Conservation (phyloP, 1,140 invertebrate species). For the Brachystomella parvula region DNA sequence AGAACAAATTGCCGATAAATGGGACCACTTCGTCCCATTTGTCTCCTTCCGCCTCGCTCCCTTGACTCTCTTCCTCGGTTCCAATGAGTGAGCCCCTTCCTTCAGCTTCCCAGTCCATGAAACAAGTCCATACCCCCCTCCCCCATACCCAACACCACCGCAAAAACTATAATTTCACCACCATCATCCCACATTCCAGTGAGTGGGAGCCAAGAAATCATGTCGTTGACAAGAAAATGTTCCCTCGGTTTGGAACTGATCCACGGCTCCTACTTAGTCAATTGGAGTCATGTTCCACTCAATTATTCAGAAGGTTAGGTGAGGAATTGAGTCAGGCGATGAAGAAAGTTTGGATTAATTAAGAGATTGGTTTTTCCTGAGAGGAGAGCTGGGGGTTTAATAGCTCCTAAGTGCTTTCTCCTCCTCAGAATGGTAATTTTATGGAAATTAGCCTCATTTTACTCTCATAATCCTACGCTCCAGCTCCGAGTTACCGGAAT, state of each 20-base stretch:
- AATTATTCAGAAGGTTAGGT: not conserved
- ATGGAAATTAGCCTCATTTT: slow-evolving; percentile 1
- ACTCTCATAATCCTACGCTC: not conserved
- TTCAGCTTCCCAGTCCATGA: not conserved
- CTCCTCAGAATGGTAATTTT: no score
- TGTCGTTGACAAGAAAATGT: not conserved
- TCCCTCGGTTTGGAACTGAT: not conserved
- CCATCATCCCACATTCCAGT: no score
- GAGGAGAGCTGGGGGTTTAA: not conserved
- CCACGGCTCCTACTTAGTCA: not conserved
- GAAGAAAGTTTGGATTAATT: not conserved
- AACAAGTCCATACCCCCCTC: not conserved
- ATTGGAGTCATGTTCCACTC: not conserved
- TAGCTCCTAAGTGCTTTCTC: not conserved
- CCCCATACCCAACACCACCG: no score
- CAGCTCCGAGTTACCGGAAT: not conserved
- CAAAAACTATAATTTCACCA: no score
- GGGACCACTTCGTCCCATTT: slow-evolving; percentile 7
- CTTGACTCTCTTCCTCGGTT: not conserved
- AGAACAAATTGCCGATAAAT: slow-evolving; percentile 5
- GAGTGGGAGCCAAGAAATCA: no score
- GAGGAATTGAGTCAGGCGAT: not conserved
- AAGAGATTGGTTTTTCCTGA: not conserved
- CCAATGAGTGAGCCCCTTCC: not conserved
- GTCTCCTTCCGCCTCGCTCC: slow-evolving; percentile 1